These are phyloP conservation scores for Etheostoma nigrum DNA, from an alignment of 2,797 vertebrate species.

Conservation along the genomic window DNA sequence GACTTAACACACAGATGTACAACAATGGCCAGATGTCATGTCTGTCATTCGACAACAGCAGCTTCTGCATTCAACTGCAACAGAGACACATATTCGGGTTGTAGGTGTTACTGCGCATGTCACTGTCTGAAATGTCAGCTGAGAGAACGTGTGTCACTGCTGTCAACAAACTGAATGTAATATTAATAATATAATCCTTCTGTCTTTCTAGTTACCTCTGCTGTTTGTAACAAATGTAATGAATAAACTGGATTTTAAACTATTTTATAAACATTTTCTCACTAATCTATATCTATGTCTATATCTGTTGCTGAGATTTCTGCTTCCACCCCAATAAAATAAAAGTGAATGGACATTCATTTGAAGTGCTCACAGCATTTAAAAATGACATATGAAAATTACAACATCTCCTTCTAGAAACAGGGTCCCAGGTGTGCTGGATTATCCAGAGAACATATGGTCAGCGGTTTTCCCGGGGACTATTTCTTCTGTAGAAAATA, in stretches of 20 bases:
- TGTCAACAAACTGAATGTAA: background rate
- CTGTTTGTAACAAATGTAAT: background rate
- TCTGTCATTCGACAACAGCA: conserved; percentile 38
- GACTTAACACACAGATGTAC: conserved; percentile 75
- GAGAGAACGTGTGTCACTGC: background rate
- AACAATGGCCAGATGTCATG: conserved; percentile 70
- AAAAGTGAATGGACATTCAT: background rate
- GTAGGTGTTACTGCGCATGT: conserved; percentile 11
- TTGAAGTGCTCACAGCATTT: conserved; percentile 7
- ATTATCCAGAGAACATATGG: background rate
- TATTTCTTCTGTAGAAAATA: background rate
- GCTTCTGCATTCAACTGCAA: conserved; percentile 30
- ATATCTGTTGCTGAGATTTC: background rate
- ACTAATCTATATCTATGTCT: no score
- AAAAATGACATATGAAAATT: conserved; percentile 13
- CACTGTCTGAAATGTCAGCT: conserved; percentile 1
- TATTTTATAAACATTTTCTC: background rate
- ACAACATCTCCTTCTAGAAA: background rate
- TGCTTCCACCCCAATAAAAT: background rate
- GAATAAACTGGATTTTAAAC: conserved; percentile 7
- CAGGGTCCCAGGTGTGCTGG: background rate
- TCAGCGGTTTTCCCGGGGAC: background rate
- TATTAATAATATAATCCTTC: conserved; percentile 1
- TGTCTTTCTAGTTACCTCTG: background rate
- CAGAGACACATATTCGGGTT: conserved; percentile 10